A percentile compares a stretch with the other conserved stretches of the same genome.
phyloP scores from a whole-genome alignment of 2,797 vertebrate genomes.

The Alfaro cultratus region DNA sequence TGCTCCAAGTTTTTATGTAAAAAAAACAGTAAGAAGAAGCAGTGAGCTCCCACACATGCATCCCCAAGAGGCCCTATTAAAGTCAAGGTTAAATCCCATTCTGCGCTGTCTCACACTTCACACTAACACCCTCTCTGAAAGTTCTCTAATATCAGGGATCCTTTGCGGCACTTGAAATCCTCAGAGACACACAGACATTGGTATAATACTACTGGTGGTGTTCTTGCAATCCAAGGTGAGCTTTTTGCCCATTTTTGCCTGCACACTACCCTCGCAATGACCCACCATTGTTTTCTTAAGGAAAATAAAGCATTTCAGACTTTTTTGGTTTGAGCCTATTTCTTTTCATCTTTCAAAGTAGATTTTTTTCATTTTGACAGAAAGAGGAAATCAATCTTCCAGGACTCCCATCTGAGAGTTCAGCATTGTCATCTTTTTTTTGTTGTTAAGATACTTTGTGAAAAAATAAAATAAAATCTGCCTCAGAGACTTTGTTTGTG shows the following conservation, averaged over 20 bases:
- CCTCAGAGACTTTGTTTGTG: constrained; percentile 8
- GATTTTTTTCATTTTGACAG: constrained; percentile 17
- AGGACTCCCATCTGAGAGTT: constrained; percentile 16
- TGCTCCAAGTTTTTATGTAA: constrained; percentile 20
- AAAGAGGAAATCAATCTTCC: not conserved
- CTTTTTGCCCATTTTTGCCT: constrained; percentile 34
- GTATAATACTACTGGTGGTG: constrained; percentile 32
- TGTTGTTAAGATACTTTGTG: constrained; percentile 10
- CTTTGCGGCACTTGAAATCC: constrained; percentile 41
- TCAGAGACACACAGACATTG: constrained; percentile 33
- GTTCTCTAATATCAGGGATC: constrained; percentile 58
- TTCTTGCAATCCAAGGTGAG: constrained; percentile 32
- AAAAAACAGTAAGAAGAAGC: constrained; percentile 35
- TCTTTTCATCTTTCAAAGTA: constrained; percentile 17
- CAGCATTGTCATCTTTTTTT: not conserved
- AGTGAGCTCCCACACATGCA: constrained; percentile 35
- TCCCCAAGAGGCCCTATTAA: constrained; percentile 77
- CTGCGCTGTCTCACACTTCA: constrained; percentile 47
- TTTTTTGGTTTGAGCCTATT: constrained; percentile 17
- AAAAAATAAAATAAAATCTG: constrained; percentile 10
- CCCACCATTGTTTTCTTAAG: not conserved
- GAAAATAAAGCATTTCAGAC: constrained; percentile 9
- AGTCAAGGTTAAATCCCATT: constrained; percentile 66
- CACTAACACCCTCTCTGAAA: constrained; percentile 33
- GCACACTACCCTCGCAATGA: constrained; percentile 11